These are phyloP conservation scores for Urocynchramus pylzowi DNA, from an alignment of 2,113 vertebrate genomes.

Conservation along the genomic window DNA sequence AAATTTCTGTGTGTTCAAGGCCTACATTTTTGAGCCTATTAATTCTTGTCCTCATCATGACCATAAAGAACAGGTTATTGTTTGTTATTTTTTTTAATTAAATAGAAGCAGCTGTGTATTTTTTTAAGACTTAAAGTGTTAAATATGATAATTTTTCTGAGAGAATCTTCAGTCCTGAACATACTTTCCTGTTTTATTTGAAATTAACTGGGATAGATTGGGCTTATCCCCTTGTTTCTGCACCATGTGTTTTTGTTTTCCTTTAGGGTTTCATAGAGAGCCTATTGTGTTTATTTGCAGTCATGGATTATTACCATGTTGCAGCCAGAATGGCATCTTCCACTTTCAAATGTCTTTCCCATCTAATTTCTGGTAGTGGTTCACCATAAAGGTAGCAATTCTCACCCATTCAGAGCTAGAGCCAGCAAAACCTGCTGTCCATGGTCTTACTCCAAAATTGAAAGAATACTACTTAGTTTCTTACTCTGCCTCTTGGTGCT, in stretches of 20 bases:
- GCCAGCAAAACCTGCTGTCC: neutral
- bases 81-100: neutral
- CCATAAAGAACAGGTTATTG: neutral
- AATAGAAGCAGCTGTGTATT: neutral
- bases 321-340: neutral
- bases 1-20: neutral
- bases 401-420: neutral
- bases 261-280: neutral
- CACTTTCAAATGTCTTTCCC: neutral
- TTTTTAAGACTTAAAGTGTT: neutral
- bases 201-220: neutral
- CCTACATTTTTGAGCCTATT: neutral
- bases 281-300: neutral
- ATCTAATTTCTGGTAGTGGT: neutral
- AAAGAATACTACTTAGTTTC: neutral
- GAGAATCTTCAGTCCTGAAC: neutral
- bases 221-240: neutral
- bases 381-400: neutral
- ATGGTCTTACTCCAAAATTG: neutral
- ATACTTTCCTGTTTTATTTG: neutral
- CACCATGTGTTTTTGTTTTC: neutral
- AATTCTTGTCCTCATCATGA: neutral
- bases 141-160: neutral
- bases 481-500: neutral
- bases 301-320: neutral